Evolutionary conservation across 2,797 vertebrate species (phyloP).

Genomic region (Mus spretus): DNA sequence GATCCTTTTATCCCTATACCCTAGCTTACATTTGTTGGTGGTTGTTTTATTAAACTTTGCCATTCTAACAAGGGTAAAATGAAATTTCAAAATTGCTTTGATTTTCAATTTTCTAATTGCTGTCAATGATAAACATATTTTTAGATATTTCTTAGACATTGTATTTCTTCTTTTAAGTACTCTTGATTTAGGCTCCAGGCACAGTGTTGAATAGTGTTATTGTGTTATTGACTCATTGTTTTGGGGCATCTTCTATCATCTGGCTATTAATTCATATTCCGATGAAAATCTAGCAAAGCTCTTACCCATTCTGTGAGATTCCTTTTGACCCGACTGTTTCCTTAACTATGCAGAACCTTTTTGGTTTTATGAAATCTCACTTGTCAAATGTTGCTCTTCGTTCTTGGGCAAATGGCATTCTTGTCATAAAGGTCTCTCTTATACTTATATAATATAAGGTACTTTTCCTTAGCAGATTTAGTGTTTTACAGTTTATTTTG

Average conservation of each 20-base stretch:
- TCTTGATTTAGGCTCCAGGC: neutral
- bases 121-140: neutral
- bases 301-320: neutral
- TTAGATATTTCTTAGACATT: neutral
- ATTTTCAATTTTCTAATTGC: neutral
- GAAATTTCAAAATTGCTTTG: neutral
- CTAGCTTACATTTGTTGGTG: neutral
- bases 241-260: neutral
- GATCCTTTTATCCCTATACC: too few species aligned
- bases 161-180: neutral
- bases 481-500: neutral
- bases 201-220: neutral
- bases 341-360: neutral
- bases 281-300: neutral
- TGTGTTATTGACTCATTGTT: neutral
- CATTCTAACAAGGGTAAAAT: neutral
- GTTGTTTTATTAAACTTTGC: neutral
- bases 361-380: neutral
- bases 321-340: neutral
- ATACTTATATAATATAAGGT: neutral
- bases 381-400: neutral
- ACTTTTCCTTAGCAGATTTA: neutral
- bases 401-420: neutral
- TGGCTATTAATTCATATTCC: neutral
- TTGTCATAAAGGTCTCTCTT: neutral